Percentiles rank a stretch among this genome's conserved stretches.
phyloP scores from a whole-genome alignment of 2,797 vertebrate species.

The Enteromius argenteus region DNA sequence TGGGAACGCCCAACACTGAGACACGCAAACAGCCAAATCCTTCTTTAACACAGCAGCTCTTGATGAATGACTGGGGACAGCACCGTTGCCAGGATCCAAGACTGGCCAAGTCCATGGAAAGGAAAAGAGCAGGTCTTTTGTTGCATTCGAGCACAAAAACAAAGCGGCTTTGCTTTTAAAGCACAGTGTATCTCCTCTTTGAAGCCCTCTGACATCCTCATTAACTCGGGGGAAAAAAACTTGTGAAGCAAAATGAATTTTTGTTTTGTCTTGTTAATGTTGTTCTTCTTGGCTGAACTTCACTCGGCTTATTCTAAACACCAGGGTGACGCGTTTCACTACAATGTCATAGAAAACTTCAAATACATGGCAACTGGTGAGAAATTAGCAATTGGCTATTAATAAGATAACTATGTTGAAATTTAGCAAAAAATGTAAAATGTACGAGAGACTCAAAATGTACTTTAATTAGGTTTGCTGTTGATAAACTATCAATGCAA shows the following conservation, averaged over 20 bases:
- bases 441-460: not conserved
- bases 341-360: not conserved
- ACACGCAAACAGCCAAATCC: conserved; percentile 69
- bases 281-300: conserved; percentile 42
- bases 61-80: conserved; percentile 68
- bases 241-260: conserved; percentile 31
- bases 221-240: conserved; percentile 41
- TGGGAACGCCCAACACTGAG: conserved; percentile 71
- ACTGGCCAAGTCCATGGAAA: conserved; percentile 75
- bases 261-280: conserved; percentile 22
- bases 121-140: conserved; percentile 68
- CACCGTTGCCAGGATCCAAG: conserved; percentile 66
- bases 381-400: not conserved
- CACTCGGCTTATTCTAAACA: conserved; percentile 6
- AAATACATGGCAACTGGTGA: not conserved
- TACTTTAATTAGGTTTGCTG: not conserved
- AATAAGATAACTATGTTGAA: not conserved
- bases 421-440: not conserved
- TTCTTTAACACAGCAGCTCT: conserved; percentile 71
- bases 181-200: conserved; percentile 43
- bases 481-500: not conserved
- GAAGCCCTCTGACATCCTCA: conserved; percentile 49
- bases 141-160: conserved; percentile 64
- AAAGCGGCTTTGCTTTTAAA: conserved; percentile 60
- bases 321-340: not conserved